Conservation (phyloP, 2,797 vertebrate species). For the Scomberomorus guttatus region DNA sequence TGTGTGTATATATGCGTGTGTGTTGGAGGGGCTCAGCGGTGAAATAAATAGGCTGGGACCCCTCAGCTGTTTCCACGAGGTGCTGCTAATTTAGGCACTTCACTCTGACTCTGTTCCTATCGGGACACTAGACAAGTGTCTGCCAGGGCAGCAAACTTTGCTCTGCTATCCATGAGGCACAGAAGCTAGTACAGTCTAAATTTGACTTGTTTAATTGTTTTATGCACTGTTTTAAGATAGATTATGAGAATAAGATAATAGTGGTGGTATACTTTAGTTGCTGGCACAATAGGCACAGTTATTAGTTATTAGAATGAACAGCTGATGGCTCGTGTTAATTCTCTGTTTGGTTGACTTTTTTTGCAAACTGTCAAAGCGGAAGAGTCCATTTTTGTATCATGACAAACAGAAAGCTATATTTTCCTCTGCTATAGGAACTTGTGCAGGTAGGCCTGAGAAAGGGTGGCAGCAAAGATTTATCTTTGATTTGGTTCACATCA, state of each 20-base stretch:
- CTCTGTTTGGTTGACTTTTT: not conserved
- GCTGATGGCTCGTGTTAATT: not conserved
- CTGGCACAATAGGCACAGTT: not conserved
- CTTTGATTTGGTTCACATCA: not conserved
- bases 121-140: slow-evolving; percentile 58
- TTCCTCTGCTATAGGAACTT: not conserved
- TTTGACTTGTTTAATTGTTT: not conserved
- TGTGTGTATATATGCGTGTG: slow-evolving; percentile 17
- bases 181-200: not conserved
- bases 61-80: slow-evolving; percentile 87
- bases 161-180: slow-evolving; percentile 39
- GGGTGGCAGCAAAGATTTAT: not conserved
- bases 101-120: slow-evolving; percentile 71
- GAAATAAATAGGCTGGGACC: slow-evolving; percentile 85
- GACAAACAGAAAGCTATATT: not conserved
- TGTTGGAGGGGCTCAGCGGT: slow-evolving; percentile 61
- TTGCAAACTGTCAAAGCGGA: not conserved
- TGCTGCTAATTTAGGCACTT: slow-evolving; percentile 85
- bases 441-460: not conserved
- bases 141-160: slow-evolving; percentile 29
- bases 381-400: not conserved
- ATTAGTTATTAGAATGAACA: not conserved
- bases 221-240: not conserved
- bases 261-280: not conserved
- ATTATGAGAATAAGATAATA: not conserved